Evolutionary conservation across 2,797 vertebrate species (phyloP).

Genomic region (Capromys pilorides): DNA sequence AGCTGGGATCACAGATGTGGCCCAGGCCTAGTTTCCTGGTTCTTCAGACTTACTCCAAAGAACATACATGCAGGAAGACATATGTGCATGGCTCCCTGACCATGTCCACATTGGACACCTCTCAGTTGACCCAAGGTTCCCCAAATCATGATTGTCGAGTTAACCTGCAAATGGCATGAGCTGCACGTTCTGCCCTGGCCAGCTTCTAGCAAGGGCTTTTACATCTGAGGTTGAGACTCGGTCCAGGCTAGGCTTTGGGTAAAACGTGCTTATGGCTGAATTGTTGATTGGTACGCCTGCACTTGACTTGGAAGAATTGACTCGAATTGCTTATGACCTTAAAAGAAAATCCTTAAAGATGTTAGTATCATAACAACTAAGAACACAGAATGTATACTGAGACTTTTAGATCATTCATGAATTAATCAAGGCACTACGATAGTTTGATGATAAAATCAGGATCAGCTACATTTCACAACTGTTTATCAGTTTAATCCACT

Average conservation of each 20-base stretch:
- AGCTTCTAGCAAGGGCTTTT: not conserved
- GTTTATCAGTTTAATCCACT: constrained; percentile 48
- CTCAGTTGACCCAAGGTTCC: not conserved
- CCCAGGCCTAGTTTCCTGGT: not conserved
- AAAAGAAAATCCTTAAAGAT: not conserved
- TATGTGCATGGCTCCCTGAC: not conserved
- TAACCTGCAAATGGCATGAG: not conserved
- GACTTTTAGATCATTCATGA: not conserved
- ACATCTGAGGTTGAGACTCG: not conserved
- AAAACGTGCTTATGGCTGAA: not conserved
- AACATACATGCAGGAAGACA: no score
- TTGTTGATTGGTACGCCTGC: not conserved
- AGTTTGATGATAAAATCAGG: constrained; percentile 30
- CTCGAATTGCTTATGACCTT: not conserved
- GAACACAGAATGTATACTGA: not conserved
- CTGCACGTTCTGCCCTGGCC: not conserved
- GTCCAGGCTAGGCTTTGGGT: not conserved
- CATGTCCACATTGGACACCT: not conserved
- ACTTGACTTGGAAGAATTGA: not conserved
- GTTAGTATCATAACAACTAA: not conserved
- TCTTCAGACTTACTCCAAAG: not conserved
- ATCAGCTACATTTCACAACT: constrained; percentile 59
- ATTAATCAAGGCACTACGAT: not conserved
- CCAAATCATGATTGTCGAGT: not conserved
- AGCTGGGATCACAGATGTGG: not conserved